These are phyloP conservation scores for Tetragonula clypearis DNA, from an alignment of 1,140 invertebrate species.

Conservation along the genomic window DNA sequence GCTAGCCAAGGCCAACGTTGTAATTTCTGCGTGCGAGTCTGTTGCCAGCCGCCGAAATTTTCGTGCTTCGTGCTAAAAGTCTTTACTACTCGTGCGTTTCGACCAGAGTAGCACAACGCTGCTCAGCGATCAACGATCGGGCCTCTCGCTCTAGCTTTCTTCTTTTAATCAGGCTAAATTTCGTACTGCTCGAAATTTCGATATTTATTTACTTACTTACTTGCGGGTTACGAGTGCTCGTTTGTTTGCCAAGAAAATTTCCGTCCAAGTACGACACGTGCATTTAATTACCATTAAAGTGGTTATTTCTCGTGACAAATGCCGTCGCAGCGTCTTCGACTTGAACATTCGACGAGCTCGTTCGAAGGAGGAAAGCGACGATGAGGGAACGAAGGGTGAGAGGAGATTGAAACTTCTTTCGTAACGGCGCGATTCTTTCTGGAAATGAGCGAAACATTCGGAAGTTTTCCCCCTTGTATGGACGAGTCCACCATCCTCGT, in stretches of 20 bases:
- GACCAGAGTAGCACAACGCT: no score
- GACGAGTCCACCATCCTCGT: not conserved
- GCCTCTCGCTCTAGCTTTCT: no score
- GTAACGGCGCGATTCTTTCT: not conserved
- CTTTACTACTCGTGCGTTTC: not conserved
- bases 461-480: not conserved
- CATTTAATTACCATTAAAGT: not conserved
- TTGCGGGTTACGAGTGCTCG: no score
- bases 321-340: not conserved
- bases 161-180: no score
- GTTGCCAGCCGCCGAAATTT: not conserved
- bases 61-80: no score
- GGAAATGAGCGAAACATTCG: constrained; percentile 23
- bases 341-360: not conserved
- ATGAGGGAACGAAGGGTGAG: not conserved
- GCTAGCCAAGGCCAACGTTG: not conserved
- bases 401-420: constrained; percentile 3
- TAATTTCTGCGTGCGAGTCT: constrained; percentile 28
- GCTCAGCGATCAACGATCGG: no score
- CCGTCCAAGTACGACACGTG: no score
- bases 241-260: no score
- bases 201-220: no score
- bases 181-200: no score
- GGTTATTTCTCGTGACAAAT: not conserved
- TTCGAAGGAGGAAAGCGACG: not conserved